Base-by-base conservation (phyloP, 1,140 invertebrate genomes). In the Solen grandis region DNA sequence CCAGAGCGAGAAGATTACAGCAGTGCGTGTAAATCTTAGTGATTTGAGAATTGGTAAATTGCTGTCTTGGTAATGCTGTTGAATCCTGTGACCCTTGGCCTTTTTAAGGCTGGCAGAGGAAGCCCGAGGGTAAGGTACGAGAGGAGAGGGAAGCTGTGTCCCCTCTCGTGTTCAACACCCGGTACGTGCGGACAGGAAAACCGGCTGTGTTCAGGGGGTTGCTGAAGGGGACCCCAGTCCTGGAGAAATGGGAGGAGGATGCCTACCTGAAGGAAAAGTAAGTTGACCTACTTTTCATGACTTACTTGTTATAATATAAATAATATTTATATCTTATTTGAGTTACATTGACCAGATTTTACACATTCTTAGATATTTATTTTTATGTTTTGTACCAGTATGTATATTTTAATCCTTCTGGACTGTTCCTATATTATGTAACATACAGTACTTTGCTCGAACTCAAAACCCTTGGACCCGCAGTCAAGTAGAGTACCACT, bases 261-360 rank as follows among this genome's bases (percentile, higher is more conserved):
- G 59, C 84, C 35, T 88, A 89, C 57, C 69, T 91, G 2, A 87
- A 86, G 74, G 73, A 88, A 35, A 89, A 86, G 89, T 90, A 87
- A 81, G 84, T 62, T 27, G 52, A n/a, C 31, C n/a, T n/a, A 5
- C 1, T 52, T 8, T 66, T 16, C 16, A 13, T 52, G 0, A 19
- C 36, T 22, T 46, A 33, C 2, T 0, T 3, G 36, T 19, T 60
- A 10, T 19, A 5, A 5, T 27, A 35, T 29, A 1, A 46, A 33
- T 22, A 22, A 59, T 31, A 57, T 4, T 1, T 22, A 46, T 14
- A 27, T 4, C 16, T 35, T 38, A 29, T n/a, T 25, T 60, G 27
- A 14, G 27, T 14, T 46, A 13, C 14, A 52, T 69, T 14, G 13
- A 29, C 50, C 22, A 38, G 29, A 38, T n/a, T 38, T 5, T 16